phyloP scores from a whole-genome alignment of 2,888 invertebrate species.

The Galerucella calmariensis region DNA sequence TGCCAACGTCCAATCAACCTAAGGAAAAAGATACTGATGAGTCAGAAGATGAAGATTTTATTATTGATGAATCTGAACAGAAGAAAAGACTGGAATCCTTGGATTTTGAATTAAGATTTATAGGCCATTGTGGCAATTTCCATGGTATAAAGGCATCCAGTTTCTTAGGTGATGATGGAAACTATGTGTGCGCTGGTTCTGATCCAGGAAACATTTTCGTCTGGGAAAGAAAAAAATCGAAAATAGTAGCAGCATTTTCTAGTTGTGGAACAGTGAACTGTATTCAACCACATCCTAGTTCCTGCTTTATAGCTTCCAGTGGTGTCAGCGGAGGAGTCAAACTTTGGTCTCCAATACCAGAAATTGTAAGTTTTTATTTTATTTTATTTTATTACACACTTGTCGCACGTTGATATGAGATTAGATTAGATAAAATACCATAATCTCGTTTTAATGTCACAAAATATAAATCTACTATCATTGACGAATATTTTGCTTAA shows the following conservation, averaged over 20 bases:
- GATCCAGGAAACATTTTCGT: constrained; percentile 97
- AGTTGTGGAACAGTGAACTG: constrained; percentile 98
- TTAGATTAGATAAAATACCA: no score
- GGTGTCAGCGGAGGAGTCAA: constrained; percentile 95
- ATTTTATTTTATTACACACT: constrained; percentile 6
- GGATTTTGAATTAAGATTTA: constrained; percentile 86
- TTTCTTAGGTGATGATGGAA: constrained; percentile 68
- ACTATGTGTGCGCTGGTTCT: constrained; percentile 79
- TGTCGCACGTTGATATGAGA: background rate
- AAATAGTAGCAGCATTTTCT: constrained; percentile 85
- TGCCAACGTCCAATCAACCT: constrained; percentile 30
- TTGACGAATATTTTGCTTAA: no score
- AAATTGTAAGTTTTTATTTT: constrained; percentile 65
- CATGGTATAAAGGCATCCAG: constrained; percentile 89
- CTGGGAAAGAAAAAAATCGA: constrained; percentile 90
- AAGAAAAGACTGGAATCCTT: constrained; percentile 54
- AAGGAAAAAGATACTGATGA: constrained; percentile 34
- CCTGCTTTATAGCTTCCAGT: constrained; percentile 91
- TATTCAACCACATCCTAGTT: constrained; percentile 89
- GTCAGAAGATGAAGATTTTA: constrained; percentile 43
- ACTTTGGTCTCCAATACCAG: constrained; percentile 88
- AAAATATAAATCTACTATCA: no score
- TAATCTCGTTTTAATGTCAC: no score
- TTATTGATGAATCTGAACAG: constrained; percentile 55
- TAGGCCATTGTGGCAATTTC: constrained; percentile 97